phyloP scores from a whole-genome alignment of 2,113 vertebrate species.

The Megaceryle torquata region DNA sequence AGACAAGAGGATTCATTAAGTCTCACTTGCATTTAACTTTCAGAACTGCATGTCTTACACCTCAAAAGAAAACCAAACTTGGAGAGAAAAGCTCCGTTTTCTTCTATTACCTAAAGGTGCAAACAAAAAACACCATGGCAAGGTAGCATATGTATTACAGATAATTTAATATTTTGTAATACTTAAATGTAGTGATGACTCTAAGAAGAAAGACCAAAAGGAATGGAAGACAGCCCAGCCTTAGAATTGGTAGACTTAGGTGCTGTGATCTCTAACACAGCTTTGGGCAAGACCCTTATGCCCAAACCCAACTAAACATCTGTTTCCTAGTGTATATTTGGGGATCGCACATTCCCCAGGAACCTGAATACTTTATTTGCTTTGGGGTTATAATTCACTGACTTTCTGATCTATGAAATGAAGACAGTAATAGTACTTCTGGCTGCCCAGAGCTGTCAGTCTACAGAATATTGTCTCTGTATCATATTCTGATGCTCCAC shows the following conservation, averaged over 20 bases:
- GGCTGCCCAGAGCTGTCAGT: not conserved
- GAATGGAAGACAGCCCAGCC: not conserved
- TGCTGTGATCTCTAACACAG: not conserved
- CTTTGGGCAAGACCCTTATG: not conserved
- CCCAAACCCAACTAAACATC: not conserved
- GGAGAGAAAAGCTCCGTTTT: not conserved
- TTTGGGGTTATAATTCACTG: not conserved
- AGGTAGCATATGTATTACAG: not conserved
- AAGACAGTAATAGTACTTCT: not conserved
- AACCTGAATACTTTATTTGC: not conserved
- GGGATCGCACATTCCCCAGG: not conserved
- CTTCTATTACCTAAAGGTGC: not conserved
- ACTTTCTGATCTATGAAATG: not conserved
- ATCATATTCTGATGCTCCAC: not conserved
- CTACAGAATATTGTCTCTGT: not conserved
- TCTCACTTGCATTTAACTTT: rapidly evolving
- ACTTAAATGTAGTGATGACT: not conserved
- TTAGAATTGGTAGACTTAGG: not conserved
- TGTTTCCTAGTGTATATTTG: not conserved
- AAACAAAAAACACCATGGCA: not conserved
- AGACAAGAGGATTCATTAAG: not conserved
- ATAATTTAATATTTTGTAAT: not conserved
- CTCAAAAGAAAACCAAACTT: not conserved
- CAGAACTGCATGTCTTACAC: not conserved
- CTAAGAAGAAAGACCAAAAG: not conserved